Evolutionary conservation across 2,113 vertebrate genomes (phyloP), one percentile per base, ranked within the genome.

Genomic region (Nothoprocta pentlandii): DNA sequence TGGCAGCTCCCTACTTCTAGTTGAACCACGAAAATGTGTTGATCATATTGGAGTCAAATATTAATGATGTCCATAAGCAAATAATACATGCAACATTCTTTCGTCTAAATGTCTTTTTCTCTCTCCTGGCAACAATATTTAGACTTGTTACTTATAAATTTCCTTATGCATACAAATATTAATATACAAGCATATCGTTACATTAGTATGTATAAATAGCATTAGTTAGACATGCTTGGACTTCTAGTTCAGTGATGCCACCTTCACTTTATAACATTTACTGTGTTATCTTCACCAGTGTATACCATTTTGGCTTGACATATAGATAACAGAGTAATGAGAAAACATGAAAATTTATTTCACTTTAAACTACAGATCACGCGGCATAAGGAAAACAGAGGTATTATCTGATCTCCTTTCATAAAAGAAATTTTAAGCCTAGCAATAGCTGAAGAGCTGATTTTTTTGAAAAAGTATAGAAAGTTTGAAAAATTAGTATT

Each of bases 1-100:
- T 61, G 8, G 4, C 76, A 82, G 11, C 16, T 89, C 69, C n/a
- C 53, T 64, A 66, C 51, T 66, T 77, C 34, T 95, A 47, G 14
- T 23, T 94, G 68, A 97, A 96, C 47, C 76, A 83, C 82, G 85
- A 94, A 93, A 92, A 83, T 54, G 26, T 69, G 34, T 83, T 94
- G 93, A 92, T 68, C 70, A 47, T 36, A 75, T 79, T 83, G 32
- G 46, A 44, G 39, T 73, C 61, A 56, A 47, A 56, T 88, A 69
- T 80, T 64, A 94, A 81, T 97, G 94, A 92, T 86, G 32, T 90
- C 39, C 39, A 15, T 66, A 30, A 77, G 87, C 22, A 95, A 85
- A 89, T 44, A 92, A 73, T 64, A 77, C 10, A 22, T 61, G 25
- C 67, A 85, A 54, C 66, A 77, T 75, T 91, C 93, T 39, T 56